Base-by-base conservation (phyloP, 2,113 vertebrate species). In the Aviceda subcristata region DNA sequence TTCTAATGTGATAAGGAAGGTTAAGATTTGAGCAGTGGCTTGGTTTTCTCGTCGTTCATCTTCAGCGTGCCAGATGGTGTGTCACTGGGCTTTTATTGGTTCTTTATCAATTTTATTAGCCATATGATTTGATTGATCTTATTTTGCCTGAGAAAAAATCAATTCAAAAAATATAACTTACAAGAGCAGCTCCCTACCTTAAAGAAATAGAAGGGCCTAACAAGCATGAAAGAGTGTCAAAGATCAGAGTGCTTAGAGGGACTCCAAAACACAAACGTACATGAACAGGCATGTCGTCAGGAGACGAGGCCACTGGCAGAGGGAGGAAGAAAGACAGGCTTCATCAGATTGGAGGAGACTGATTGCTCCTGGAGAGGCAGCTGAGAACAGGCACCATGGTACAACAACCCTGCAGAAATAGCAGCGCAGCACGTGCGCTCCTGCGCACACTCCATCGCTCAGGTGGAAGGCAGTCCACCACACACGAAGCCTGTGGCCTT, bases 71-170 rank as follows among this genome's bases (percentile, higher is more conserved):
- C 95, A 96, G 88, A 95, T 82, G 95, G 96, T 90, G 69, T 95
- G 79, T 90, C 90, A 51, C 30, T 10, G 59, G 88, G 93, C 69
- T 95, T 97, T 97, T 97, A 98, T 94, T 96, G 94, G 94, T 95
- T 86, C 97, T 98, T 98, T 95, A 98, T 98, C 98, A 97, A 94
- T 97, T 98, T 98, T 98, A 98, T 97, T 97, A 92, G 95, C 95
- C 88, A 74, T 96, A 91, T 78, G 96, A 97, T 97, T 98, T 98
- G 98, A 98, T 96, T 98, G 96, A 98, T 98, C 95, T 98, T 97
- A 97, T 98, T 98, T 97, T 88, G 90, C 85, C 88, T 63, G 24
- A 97, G 96, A 91, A 97, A 96, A 98, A 98, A 98, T 97, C 97
- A 97, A 94, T 98, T 95, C 64, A 84, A 89, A 86, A 96, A 82